phyloP scores from a whole-genome alignment of 64 coral and sea anemone species.

The Cladopsammia gracilis region DNA sequence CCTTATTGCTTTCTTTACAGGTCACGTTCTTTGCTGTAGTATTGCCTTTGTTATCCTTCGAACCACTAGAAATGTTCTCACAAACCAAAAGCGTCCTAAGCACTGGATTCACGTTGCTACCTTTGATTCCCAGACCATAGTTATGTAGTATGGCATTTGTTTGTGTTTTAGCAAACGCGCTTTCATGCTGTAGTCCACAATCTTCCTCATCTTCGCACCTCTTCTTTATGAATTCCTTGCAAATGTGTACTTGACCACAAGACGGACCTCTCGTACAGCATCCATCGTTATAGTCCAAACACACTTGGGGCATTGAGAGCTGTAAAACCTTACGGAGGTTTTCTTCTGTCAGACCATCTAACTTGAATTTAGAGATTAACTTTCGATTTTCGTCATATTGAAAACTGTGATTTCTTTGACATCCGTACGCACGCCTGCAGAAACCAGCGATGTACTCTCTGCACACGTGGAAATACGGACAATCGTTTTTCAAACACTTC shows the following conservation, averaged over 20 bases:
- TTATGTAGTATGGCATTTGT: neutral
- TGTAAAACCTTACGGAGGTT: constrained; percentile 34
- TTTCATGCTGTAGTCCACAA: neutral
- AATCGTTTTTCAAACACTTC: too few relatives aligned
- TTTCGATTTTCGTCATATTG: constrained; percentile 48
- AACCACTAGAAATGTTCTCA: neutral
- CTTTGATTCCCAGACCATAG: neutral
- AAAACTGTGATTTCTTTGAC: constrained; percentile 71
- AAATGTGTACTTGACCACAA: constrained; percentile 41
- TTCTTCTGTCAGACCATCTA: constrained; percentile 31
- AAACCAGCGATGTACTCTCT: too few relatives aligned
- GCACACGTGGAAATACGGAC: too few relatives aligned
- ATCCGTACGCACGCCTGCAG: too few relatives aligned
- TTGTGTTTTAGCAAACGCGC: neutral
- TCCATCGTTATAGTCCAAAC: constrained; percentile 63
- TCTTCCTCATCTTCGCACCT: neutral
- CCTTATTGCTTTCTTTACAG: too few relatives aligned
- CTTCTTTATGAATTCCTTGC: constrained; percentile 40
- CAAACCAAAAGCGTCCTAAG: constrained; percentile 29
- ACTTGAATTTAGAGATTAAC: constrained; percentile 15
- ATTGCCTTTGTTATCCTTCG: neutral
- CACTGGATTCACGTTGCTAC: neutral
- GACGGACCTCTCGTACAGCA: neutral
- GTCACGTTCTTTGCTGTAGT: neutral
- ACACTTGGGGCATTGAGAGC: constrained; percentile 70